phyloP scores from a whole-genome alignment of 2,113 vertebrate genomes.

The Corythaeola cristata region DNA sequence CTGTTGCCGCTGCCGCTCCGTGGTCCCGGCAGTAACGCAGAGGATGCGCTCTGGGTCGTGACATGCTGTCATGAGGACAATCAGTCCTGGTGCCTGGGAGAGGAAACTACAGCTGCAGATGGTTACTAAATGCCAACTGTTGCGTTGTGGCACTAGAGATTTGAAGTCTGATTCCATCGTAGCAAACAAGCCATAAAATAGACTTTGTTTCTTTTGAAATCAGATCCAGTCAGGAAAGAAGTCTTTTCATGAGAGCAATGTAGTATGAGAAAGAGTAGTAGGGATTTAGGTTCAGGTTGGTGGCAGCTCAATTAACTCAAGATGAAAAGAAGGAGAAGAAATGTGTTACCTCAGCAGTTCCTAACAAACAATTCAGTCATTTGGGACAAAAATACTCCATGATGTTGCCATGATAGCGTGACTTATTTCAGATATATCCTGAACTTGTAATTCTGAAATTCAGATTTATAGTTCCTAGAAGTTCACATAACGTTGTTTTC shows the following conservation, averaged over 20 bases:
- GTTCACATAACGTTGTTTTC: background rate
- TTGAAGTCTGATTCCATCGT: background rate
- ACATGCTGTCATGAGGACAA: background rate
- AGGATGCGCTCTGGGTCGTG: background rate
- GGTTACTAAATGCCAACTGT: background rate
- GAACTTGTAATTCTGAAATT: background rate
- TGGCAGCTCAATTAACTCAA: background rate
- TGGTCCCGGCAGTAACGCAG: background rate
- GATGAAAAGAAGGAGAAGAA: background rate
- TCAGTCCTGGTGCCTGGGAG: background rate
- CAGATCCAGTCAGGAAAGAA: background rate
- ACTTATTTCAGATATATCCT: background rate
- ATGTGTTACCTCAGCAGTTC: background rate
- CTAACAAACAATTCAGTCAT: background rate
- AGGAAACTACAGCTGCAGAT: background rate
- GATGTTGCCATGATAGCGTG: background rate
- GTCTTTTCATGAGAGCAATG: background rate
- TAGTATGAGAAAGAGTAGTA: accelerated
- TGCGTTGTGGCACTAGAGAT: background rate
- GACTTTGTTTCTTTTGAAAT: background rate
- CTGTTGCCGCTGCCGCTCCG: background rate
- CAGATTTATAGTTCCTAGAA: background rate
- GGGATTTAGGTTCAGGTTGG: background rate
- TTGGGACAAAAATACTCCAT: background rate
- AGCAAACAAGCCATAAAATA: background rate